phyloP scores from a whole-genome alignment of 2,797 vertebrate species.

The Pipistrellus nathusii region DNA sequence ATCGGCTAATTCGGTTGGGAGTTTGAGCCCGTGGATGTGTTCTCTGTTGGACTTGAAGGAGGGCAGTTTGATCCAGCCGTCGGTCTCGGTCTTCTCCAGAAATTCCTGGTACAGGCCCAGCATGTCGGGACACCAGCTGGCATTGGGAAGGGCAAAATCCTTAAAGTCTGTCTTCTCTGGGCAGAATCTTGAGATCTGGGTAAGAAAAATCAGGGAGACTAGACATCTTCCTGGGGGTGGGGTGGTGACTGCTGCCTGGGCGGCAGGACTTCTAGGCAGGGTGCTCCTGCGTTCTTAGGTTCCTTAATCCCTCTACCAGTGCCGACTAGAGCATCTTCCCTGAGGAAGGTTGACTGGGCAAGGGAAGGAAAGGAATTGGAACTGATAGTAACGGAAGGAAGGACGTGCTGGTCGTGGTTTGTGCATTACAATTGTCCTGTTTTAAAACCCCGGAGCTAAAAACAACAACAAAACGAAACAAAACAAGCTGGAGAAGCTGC shows the following conservation, averaged over 20 bases:
- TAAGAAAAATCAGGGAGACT: neutral
- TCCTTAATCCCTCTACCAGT: neutral
- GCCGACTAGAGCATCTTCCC: neutral
- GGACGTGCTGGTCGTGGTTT: neutral
- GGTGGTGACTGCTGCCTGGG: neutral
- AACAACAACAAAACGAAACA: constrained; percentile 89
- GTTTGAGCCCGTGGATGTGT: constrained; percentile 62
- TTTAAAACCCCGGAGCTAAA: constrained; percentile 82
- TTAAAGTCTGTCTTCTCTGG: constrained; percentile 67
- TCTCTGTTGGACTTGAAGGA: constrained; percentile 89
- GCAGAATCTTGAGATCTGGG: constrained; percentile 73
- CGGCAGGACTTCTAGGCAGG: neutral
- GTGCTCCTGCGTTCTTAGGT: neutral
- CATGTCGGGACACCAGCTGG: constrained; percentile 91
- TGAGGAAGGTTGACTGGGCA: neutral
- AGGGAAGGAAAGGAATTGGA: neutral
- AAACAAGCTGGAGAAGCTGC: constrained; percentile 94
- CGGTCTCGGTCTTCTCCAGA: constrained; percentile 79
- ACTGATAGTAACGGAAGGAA: neutral
- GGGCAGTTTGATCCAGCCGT: constrained; percentile 89
- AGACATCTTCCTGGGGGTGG: neutral
- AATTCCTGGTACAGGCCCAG: constrained; percentile 88
- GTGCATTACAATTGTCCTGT: neutral
- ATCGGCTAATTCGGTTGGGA: neutral
- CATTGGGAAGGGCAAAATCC: constrained; percentile 91